phyloP scores from a whole-genome alignment of 2,797 vertebrate genomes.

The Schizothorax lantsangensis region DNA sequence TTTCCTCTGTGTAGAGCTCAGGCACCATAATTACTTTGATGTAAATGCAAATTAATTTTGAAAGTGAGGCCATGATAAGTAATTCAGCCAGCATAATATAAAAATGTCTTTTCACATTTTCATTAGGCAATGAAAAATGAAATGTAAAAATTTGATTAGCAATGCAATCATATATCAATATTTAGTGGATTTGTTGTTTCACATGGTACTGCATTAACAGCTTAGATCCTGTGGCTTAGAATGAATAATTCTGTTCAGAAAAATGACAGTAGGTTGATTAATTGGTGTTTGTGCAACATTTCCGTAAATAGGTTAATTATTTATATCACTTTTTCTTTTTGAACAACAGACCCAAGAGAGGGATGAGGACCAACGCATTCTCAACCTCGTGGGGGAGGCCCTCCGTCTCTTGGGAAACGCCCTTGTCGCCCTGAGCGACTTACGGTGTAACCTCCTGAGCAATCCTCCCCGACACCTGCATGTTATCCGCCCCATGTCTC shows the following conservation, averaged over 20 bases:
- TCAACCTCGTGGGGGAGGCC: slow-evolving; percentile 88
- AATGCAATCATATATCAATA: neutral
- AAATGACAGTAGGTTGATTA: neutral
- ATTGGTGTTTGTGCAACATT: neutral
- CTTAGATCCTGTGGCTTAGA: neutral
- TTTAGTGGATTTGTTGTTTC: neutral
- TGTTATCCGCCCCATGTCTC: slow-evolving; percentile 90
- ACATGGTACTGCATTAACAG: neutral
- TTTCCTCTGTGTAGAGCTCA: neutral
- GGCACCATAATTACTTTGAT: neutral
- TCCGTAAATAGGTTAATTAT: neutral
- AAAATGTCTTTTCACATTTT: neutral
- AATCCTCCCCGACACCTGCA: slow-evolving; percentile 87
- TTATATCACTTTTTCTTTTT: neutral
- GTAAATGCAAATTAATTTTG: neutral
- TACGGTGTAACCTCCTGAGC: slow-evolving; percentile 88
- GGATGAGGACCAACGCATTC: slow-evolving; percentile 88
- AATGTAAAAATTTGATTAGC: neutral
- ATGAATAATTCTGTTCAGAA: neutral
- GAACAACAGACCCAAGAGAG: slow-evolving; percentile 80
- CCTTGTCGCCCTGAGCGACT: slow-evolving; percentile 89
- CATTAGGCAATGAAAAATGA: neutral
- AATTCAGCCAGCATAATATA: neutral
- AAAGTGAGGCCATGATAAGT: neutral
- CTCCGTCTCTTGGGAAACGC: slow-evolving; percentile 90